A percentile compares a stretch with the other conserved stretches of the same genome.
Evolutionary conservation across 1,140 invertebrate species (phyloP).

Genomic region (Drosophila hydei): DNA sequence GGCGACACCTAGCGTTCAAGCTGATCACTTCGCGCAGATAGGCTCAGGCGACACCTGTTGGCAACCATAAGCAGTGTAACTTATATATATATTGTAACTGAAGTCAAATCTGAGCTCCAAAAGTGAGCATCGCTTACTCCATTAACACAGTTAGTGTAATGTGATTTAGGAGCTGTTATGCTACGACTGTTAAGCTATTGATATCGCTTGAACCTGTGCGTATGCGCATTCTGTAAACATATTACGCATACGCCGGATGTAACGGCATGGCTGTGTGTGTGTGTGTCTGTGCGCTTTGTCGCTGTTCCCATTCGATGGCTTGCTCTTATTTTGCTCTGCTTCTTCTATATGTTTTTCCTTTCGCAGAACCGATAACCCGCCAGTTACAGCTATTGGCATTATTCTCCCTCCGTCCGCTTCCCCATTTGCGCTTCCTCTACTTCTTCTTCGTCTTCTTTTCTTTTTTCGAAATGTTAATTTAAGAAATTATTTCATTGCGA

Average conservation of each 20-base stretch:
- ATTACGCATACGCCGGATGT: slow-evolving; percentile 56
- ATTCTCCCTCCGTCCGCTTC: background rate
- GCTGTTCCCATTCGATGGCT: slow-evolving; percentile 51
- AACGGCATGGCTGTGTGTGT: background rate
- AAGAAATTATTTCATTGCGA: slow-evolving; percentile 78
- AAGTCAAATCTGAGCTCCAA: too few species aligned
- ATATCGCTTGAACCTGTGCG: slow-evolving; percentile 29
- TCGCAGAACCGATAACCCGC: slow-evolving; percentile 27
- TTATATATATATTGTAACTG: background rate
- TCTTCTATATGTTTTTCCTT: background rate
- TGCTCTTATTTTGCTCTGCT: slow-evolving; percentile 25
- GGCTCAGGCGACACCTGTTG: slow-evolving; percentile 14
- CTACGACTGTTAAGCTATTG: background rate
- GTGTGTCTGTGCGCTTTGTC: slow-evolving; percentile 25
- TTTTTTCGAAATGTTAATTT: slow-evolving; percentile 62
- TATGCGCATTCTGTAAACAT: slow-evolving; percentile 39
- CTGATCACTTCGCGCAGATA: background rate
- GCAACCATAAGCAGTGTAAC: too few species aligned
- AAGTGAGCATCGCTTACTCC: background rate
- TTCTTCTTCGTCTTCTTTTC: background rate
- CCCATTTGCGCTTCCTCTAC: slow-evolving; percentile 1
- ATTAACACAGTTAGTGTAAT: background rate
- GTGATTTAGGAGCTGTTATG: background rate
- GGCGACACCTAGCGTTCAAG: slow-evolving; percentile 1
- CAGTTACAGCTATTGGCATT: slow-evolving; percentile 16